Base-by-base conservation (phyloP, 2,797 vertebrate species). In the Esox masquinongy region DNA sequence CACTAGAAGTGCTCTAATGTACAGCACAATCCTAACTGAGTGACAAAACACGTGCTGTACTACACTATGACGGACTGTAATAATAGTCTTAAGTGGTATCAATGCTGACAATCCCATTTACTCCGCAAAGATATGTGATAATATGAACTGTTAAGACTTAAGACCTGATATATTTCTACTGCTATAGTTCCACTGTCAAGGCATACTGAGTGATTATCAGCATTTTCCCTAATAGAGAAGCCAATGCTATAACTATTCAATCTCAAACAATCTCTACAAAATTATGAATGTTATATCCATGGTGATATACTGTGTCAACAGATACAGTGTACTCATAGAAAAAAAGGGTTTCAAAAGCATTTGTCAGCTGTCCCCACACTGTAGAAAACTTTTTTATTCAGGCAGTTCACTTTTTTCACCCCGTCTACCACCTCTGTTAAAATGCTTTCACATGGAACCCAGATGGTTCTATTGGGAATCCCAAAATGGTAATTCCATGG, bases 1-100 rank as follows among this genome's bases (percentile, higher is more conserved):
- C 56, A 61, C 56, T 61, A 19, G n/a, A 24, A 50, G 53, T 22
- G 72, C n/a, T 64, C 47, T 70, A 56, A 51, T 68, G 74, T 56
- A 76, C 64, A 71, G 64, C 56, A 61, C 34, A 78, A 34, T n/a
- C 17, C 11, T 64, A 64, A 15, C 24, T 5, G 22, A 29, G 22
- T 31, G 5, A 66, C 26, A 16, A 31, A 66, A 31, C 63, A 66
- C 26, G 15, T 66, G 29, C 24, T 19, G 24, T 66, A 66, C 29
- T 31, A 31, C 5, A 16, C 29, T 31, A 12, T 64, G 63, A 66
- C 63, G 34, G 29, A 31, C 26, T 66, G 29, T 66, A 31, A 66
- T 66, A 9, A 66, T 24, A 59, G n/a, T 59, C n/a, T 24, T 59
- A 59, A 24, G 56, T 4, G 22, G n/a, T 59, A 11, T 12, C 8